Evolutionary conservation across 2,113 vertebrate genomes (phyloP), one percentile per base, ranked within the genome.

Genomic region (Eupsittula cactorum): DNA sequence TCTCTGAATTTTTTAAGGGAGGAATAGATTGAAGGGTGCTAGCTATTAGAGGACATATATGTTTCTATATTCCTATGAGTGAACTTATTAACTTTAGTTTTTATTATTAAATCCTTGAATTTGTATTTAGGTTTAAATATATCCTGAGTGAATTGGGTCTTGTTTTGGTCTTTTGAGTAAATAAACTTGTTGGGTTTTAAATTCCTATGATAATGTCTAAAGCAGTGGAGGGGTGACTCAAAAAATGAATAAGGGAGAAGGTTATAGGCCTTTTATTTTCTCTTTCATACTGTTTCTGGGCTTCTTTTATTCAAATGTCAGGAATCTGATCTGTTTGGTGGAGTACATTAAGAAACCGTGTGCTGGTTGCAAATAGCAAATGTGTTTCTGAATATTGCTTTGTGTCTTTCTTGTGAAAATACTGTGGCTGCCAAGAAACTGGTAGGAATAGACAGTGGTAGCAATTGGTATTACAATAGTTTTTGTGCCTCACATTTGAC

Each of bases 361-460:
- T 74, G 78, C 62, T 95, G 21, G 27, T 87, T 93, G 64, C 74
- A 92, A 92, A 85, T 53, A 79, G 37, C 8, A 82, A 90, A 82
- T 85, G 16, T 78, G 41, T 94, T 94, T 93, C 70, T 81, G 49
- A 89, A 86, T 77, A 50, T 29, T 82, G 16, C 8, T 77, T 92
- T 90, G 64, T 86, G 42, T 89, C 63, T 83, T 27, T 76, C 67
- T 73, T 74, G 21, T 87, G 64, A 71, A 93, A 80, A 85, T 88
- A 73, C 15, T 71, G 57, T 53, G 21, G 25, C 65, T 93, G 31
- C 55, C 70, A 85, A 46, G 55, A 88, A 68, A 79, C 37, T 47
- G n/a, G 29, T 28, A 70, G 55, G 37, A 88, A n/a, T 49, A 82
- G 44, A 47, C 37, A 70, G 29, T 71, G 28, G 12, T 35, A 81